Base-by-base conservation (phyloP, 2,113 vertebrate species). In the Bos javanicus region DNA sequence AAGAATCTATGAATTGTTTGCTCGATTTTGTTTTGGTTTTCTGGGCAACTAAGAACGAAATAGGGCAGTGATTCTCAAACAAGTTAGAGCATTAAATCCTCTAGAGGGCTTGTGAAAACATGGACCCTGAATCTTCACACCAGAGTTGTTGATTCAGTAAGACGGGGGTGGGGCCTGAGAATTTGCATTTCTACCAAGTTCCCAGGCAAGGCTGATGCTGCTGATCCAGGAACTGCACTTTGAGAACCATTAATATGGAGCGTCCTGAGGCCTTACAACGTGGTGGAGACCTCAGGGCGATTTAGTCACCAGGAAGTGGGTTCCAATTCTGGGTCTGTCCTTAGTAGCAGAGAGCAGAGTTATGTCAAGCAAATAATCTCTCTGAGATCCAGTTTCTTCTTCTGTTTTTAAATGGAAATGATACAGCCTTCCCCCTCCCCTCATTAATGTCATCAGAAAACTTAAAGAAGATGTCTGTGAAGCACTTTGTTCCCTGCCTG, bases 1-100 rank as follows among this genome's bases (percentile, higher is more conserved):
- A 90, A 86, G 80, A 94, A 82, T 90, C 25, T 48, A 12, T 62
- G 59, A 39, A 36, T 96, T 92, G 39, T 93, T 98, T 86, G 52
- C 25, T 90, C 3, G 1, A 21, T 95, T 87, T 96, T 91, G 28
- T 39, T 91, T 87, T 76, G 78, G 12, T 88, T 91, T 76, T 90
- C 57, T 11, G 56, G 57, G 59, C n/a, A 71, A 12, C 85, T 23
- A 21, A 92, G 54, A 88, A 95, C 30, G 46, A 86, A 92, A 57
- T 33, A 46, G n/a, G 71, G 48, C 36, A n/a, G 33, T 50, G 52
- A 9, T 50, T 92, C 83, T 90, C n/a, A 85, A 93, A 57, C 39
- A 36, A 23, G 3, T 30, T 54, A 21, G n/a, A 25, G 14, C 21
- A 2, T 67, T 57, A 80, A 28, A 81, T 94, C 86, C 25, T 76